These are phyloP conservation scores for Heteractis magnifica DNA, from an alignment of 92 coral and sea anemone genomes.

Conservation along the genomic window DNA sequence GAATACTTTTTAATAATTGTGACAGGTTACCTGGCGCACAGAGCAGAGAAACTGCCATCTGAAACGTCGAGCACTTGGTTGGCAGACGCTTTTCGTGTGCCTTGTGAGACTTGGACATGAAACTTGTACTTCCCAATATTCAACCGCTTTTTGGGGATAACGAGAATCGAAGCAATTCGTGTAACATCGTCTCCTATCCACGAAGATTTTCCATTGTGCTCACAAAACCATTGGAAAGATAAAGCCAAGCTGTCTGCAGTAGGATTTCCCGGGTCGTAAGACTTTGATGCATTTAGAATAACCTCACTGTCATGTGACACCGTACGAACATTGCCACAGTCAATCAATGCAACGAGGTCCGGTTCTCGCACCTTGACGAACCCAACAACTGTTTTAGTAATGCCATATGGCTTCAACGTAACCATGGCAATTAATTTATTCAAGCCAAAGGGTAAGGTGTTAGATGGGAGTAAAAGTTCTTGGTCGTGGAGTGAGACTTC, in stretches of 20 bases:
- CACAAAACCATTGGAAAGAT: constrained; percentile 74
- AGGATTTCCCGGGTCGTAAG: constrained; percentile 66
- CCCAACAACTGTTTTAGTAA: constrained; percentile 44
- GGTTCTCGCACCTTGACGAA: constrained; percentile 64
- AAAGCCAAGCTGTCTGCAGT: constrained; percentile 13
- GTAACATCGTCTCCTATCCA: constrained; percentile 39
- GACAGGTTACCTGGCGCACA: constrained; percentile 62
- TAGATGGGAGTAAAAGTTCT: constrained; percentile 53
- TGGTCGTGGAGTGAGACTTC: constrained; percentile 22
- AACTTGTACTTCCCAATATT: constrained; percentile 45
- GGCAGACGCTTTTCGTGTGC: constrained; percentile 44
- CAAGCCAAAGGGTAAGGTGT: constrained; percentile 56
- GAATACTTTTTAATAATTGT: too few relatives aligned
- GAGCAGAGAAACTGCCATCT: constrained; percentile 13
- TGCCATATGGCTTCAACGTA: constrained; percentile 49
- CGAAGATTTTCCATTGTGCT: constrained; percentile 21
- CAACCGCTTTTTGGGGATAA: constrained; percentile 52
- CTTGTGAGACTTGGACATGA: constrained; percentile 57
- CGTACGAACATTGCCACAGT: constrained; percentile 72
- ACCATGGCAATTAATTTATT: constrained; percentile 66
- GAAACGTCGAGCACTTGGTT: constrained; percentile 59
- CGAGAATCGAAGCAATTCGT: constrained; percentile 48
- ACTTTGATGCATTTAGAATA: constrained; percentile 59
- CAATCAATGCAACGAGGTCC: constrained; percentile 60
- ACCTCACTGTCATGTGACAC: constrained; percentile 58